A percentile compares a stretch with the other conserved stretches of the same genome.
These are phyloP conservation scores for Actenoides lindsayi DNA, from an alignment of 2,113 vertebrate genomes.

Conservation along the genomic window DNA sequence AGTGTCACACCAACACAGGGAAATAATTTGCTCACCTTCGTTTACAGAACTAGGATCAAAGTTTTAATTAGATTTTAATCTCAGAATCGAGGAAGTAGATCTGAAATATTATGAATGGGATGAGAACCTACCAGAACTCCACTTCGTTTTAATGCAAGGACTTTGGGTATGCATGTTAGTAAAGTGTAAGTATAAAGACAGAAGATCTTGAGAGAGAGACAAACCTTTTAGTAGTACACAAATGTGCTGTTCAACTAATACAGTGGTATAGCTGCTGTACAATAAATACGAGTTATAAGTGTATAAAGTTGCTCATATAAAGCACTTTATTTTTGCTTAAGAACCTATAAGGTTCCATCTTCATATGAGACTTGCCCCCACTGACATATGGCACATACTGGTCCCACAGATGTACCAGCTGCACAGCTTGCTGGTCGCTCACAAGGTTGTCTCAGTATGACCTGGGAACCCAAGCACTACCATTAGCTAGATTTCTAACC, in stretches of 20 bases:
- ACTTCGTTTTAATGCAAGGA: neutral
- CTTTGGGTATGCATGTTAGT: neutral
- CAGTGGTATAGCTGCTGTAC: neutral
- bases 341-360: neutral
- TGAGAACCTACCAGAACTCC: neutral
- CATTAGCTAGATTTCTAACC: neutral
- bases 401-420: neutral
- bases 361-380: neutral
- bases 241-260: neutral
- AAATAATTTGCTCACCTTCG: neutral
- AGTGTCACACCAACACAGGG: neutral
- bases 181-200: neutral
- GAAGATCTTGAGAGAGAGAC: neutral
- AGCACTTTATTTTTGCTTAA: neutral
- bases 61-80: neutral
- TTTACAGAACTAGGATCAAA: neutral
- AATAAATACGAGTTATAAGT: neutral
- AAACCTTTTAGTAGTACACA: neutral
- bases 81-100: neutral
- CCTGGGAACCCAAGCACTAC: neutral
- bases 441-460: fast-evolving
- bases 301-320: neutral
- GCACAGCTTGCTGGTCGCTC: fast-evolving
- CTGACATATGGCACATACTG: fast-evolving
- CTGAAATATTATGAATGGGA: neutral